Evolutionary conservation across 2,888 invertebrate species (phyloP).

Genomic region (Panorpa germanica): DNA sequence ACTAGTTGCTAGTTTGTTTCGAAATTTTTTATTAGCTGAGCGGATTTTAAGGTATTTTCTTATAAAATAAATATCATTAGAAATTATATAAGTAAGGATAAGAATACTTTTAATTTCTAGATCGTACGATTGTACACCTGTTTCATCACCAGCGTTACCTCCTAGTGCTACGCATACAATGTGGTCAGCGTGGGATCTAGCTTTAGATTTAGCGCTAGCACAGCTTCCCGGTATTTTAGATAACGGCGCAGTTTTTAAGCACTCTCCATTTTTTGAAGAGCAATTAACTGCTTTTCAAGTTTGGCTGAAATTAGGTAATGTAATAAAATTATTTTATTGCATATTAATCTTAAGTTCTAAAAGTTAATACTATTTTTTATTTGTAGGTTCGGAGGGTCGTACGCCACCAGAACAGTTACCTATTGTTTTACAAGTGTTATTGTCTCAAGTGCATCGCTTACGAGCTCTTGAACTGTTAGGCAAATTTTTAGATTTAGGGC

Average conservation of each 20-base stretch:
- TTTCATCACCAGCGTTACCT: constrained; percentile 80
- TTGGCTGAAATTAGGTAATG: constrained; percentile 63
- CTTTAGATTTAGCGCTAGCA: constrained; percentile 81
- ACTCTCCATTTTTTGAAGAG: constrained; percentile 91
- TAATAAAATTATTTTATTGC: constrained; percentile 1
- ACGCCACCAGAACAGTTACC: constrained; percentile 90
- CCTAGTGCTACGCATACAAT: constrained; percentile 77
- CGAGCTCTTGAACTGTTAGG: constrained; percentile 88
- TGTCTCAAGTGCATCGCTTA: constrained; percentile 67
- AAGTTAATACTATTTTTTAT: not conserved
- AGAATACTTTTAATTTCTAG: constrained; percentile 15
- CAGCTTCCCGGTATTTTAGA: constrained; percentile 67
- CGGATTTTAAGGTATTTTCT: constrained; percentile 67
- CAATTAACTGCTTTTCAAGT: constrained; percentile 96
- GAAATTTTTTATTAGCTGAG: constrained; percentile 93
- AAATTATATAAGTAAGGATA: not conserved
- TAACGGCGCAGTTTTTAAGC: constrained; percentile 35
- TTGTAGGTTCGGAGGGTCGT: constrained; percentile 40
- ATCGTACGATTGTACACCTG: constrained; percentile 94
- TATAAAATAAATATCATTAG: not conserved
- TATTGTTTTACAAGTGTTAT: constrained; percentile 81
- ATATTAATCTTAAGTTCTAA: constrained; percentile 1
- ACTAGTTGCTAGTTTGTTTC: constrained; percentile 91
- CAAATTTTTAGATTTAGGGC: constrained; percentile 85
- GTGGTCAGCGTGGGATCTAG: constrained; percentile 97